These are phyloP conservation scores for Myotis davidii DNA, from an alignment of 2,113 vertebrate genomes.

Conservation along the genomic window DNA sequence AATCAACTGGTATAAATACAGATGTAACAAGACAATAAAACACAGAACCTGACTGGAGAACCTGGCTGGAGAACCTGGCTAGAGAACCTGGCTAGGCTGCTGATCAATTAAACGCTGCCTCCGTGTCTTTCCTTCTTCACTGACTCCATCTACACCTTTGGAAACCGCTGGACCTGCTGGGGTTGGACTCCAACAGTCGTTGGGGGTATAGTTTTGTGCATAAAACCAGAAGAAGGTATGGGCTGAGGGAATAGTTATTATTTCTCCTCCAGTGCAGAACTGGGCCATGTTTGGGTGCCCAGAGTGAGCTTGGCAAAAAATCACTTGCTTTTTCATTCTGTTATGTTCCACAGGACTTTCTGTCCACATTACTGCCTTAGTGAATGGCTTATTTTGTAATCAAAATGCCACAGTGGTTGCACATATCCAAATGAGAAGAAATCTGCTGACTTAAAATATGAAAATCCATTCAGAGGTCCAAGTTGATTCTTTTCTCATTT, in stretches of 20 bases:
- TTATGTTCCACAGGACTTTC: not conserved
- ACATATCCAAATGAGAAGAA: conserved; percentile 9
- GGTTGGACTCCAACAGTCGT: not conserved
- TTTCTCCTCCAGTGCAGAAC: not conserved
- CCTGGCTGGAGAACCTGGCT: too few relatives aligned
- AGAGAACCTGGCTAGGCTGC: too few relatives aligned
- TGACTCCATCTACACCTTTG: too few relatives aligned
- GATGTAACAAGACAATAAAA: too few relatives aligned
- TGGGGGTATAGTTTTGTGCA: not conserved
- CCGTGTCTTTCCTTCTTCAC: too few relatives aligned
- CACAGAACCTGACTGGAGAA: too few relatives aligned
- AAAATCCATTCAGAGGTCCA: not conserved
- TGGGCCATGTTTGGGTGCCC: conserved; percentile 22
- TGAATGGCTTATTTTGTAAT: conserved; percentile 36
- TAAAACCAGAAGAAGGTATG: not conserved
- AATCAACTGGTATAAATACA: too few relatives aligned
- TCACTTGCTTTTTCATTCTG: not conserved
- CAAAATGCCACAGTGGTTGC: not conserved
- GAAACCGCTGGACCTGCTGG: too few relatives aligned
- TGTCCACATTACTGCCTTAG: not conserved
- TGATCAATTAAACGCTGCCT: too few relatives aligned
- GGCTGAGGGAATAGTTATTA: not conserved
- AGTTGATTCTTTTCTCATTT: not conserved
- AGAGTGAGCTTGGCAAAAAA: conserved; percentile 40
- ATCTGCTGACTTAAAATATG: not conserved